Base-by-base conservation (phyloP, 1,140 invertebrate species). In the Cotesia chilonis region DNA sequence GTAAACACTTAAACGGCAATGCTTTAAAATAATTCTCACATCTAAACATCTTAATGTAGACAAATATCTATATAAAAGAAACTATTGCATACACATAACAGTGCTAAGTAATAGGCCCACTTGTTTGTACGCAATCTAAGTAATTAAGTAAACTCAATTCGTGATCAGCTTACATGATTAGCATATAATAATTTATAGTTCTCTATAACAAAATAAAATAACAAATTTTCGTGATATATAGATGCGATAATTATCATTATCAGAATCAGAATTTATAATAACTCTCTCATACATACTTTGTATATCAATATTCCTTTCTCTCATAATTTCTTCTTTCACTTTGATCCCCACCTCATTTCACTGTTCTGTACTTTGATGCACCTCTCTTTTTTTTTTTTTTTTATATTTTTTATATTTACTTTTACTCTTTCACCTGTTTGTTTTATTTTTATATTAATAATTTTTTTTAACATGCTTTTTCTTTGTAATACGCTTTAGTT, bases 271-370 rank as follows among this genome's bases (percentile, higher is more conserved):
- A 28, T 28, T 2, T 28, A 28, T 28, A 28, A 28, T 10, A 65
- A 55, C 10, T 55, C 66, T 36, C 14, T 55, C 14, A 12, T 38
- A 12, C 4, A 6, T 17, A 12, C 20, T 68, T 38, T 17, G n/a
- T 51, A 71, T 47, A 71, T 47, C 10, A 36, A 64, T 64, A 65
- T 72, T 38, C 71, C 71, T 68, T 72, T 63, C 71, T 68, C 71
- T 65, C 35, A 12, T 37, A 68, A 68, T 72, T 72, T 72, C 70
- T 67, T 72, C 70, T 72, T 72, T 72, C 71, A 72, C 71, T 61
- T 61, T 66, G 20, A 12, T 28, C 20, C 37, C 71, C 47, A 54
- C 60, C 17, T 20, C n/a, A 17, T 67, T 66, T 72, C 41, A 37
- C 17, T 28, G 35, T 14, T 41, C 28, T 47, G 4, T 28, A 59